These are phyloP conservation scores for Oscheius myriophilus DNA, from an alignment of 2,888 invertebrate species.

Conservation along the genomic window DNA sequence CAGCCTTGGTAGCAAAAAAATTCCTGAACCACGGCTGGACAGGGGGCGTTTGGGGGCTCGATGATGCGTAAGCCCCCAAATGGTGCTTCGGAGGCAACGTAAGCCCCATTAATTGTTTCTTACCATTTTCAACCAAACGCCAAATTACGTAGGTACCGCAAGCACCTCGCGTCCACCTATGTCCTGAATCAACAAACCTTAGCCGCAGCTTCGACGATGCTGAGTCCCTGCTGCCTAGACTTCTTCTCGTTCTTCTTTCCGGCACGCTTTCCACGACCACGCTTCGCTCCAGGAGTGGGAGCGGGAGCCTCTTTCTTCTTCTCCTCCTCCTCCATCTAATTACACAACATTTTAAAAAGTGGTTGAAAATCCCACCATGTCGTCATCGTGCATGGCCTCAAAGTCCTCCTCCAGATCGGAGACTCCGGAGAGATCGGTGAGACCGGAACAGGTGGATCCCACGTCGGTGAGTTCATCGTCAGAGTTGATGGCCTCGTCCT, in stretches of 20 bases:
- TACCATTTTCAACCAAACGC: no score
- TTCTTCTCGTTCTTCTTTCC: conserved; percentile 55
- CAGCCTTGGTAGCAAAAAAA: no score
- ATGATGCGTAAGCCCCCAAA: no score
- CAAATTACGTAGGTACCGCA: no score
- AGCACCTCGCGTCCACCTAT: no score
- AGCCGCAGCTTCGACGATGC: conserved; percentile 33
- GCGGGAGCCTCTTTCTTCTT: conserved; percentile 17
- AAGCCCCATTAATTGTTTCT: no score
- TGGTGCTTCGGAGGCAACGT: no score
- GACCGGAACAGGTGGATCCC: conserved; percentile 60
- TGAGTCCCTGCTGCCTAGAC: conserved; percentile 29
- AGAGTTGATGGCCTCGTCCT: conserved; percentile 9
- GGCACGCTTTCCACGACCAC: conserved; percentile 48
- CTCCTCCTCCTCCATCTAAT: conserved; percentile 18
- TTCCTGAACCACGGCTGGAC: no score
- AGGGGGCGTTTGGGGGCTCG: no score
- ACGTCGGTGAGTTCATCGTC: conserved; percentile 64
- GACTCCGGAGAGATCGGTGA: conserved; percentile 66
- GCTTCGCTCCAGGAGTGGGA: conserved; percentile 2
- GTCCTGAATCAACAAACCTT: no score
- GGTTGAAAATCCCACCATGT: conserved; percentile 10
- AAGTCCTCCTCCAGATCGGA: conserved; percentile 62
- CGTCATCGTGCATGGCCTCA: conserved; percentile 41
- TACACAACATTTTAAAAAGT: not conserved